A percentile compares a stretch with the other conserved stretches of the same genome.
Conservation (phyloP, 2,113 vertebrate genomes). For the Cricetomys ansorgei region DNA sequence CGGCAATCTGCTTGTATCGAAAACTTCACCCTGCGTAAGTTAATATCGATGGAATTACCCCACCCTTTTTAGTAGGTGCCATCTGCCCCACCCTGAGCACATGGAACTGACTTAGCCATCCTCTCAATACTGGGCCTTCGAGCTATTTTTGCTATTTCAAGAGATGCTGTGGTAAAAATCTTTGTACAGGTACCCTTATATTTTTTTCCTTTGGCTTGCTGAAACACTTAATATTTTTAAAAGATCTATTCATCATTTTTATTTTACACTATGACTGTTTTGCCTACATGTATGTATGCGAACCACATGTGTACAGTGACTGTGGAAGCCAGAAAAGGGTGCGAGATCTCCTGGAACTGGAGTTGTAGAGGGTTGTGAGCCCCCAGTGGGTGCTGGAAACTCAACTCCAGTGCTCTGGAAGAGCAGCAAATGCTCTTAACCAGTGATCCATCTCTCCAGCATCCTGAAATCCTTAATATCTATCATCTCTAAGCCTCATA, state of each 20-base stretch:
- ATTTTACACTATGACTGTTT: background rate
- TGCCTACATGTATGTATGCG: background rate
- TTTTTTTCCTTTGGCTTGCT: background rate
- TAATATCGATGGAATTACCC: too few species aligned
- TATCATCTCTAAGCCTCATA: background rate
- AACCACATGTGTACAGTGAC: background rate
- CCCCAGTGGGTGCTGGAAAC: background rate
- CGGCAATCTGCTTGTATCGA: background rate
- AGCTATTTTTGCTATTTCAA: background rate
- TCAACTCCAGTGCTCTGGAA: background rate
- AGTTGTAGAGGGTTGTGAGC: background rate
- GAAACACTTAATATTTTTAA: background rate
- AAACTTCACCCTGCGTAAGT: background rate
- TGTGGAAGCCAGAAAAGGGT: background rate
- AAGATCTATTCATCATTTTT: background rate
- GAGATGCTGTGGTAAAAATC: background rate
- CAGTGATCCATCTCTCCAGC: background rate
- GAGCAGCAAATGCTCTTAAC: background rate
- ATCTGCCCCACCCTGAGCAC: background rate
- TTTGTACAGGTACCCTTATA: background rate
- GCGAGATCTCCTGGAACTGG: background rate
- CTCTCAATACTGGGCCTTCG: background rate
- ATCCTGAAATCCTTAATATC: background rate
- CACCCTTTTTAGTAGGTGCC: background rate
- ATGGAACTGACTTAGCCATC: background rate